phyloP scores from a whole-genome alignment of 2,113 vertebrate species.

The Nannospalax galili region DNA sequence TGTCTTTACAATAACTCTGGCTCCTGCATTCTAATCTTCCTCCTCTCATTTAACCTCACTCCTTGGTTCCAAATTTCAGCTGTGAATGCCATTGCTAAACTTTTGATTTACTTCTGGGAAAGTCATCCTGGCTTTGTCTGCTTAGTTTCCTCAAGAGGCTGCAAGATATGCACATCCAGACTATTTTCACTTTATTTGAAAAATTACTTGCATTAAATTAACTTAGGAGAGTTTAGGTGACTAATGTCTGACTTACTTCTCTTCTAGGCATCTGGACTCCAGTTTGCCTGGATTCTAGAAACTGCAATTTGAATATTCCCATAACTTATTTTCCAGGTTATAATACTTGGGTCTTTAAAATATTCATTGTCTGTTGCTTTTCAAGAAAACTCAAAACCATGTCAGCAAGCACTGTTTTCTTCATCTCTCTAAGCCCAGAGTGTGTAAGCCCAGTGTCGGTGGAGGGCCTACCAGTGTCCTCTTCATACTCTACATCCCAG shows the following conservation, averaged over 20 bases:
- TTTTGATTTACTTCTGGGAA: conserved; percentile 66
- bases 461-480: background rate
- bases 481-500: background rate
- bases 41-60: background rate
- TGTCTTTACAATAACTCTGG: conserved; percentile 24
- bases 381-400: conserved; percentile 15
- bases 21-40: background rate
- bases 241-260: background rate
- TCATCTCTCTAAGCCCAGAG: background rate
- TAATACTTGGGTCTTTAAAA: background rate
- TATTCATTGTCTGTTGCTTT: background rate
- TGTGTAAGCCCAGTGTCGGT: background rate
- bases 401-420: background rate
- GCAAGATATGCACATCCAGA: background rate
- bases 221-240: conserved; percentile 30
- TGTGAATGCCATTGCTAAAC: conserved; percentile 33
- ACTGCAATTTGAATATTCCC: conserved; percentile 29
- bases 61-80: conserved; percentile 34
- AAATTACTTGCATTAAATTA: conserved; percentile 48
- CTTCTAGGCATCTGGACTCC: background rate
- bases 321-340: conserved; percentile 3
- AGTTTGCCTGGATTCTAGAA: conserved; percentile 21
- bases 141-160: conserved; percentile 41
- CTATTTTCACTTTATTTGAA: conserved; percentile 25
- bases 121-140: conserved; percentile 5